Percentiles rank a stretch among this genome's conserved stretches.
Conservation (phyloP, 2,113 vertebrate species). For the Muntiacus muntjak region DNA sequence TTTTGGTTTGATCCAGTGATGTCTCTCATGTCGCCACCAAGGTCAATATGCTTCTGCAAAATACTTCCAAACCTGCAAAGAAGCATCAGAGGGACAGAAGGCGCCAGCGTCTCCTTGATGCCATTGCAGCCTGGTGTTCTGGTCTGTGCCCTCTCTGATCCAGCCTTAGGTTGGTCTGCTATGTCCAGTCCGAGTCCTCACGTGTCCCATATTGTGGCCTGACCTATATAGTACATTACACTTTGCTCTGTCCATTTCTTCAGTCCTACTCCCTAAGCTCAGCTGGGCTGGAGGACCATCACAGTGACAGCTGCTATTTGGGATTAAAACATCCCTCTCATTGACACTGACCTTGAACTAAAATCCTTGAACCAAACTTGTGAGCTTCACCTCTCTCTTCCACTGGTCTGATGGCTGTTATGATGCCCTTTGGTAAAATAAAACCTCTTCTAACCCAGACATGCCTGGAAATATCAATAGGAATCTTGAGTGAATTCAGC, state of each 20-base stretch:
- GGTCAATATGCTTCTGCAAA: neutral
- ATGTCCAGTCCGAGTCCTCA: neutral
- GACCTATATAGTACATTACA: neutral
- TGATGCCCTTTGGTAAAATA: neutral
- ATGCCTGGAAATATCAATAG: neutral
- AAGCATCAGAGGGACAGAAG: neutral
- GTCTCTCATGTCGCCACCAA: neutral
- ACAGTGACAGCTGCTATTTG: neutral
- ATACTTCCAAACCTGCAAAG: neutral
- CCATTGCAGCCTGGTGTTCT: neutral
- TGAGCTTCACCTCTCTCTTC: neutral
- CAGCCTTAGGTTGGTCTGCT: neutral
- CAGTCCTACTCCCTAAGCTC: neutral
- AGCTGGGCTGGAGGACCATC: neutral
- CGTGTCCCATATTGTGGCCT: no score
- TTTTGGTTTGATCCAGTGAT: neutral
- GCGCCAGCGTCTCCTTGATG: accelerated
- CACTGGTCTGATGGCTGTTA: neutral
- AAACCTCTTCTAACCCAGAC: neutral
- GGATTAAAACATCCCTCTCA: neutral
- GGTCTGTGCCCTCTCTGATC: neutral
- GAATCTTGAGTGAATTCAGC: neutral
- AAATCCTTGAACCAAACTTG: neutral
- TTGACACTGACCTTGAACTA: neutral
- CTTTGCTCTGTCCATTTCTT: neutral